These are phyloP conservation scores for Drosophila algonquin DNA, from an alignment of 2,888 invertebrate species.

Conservation along the genomic window DNA sequence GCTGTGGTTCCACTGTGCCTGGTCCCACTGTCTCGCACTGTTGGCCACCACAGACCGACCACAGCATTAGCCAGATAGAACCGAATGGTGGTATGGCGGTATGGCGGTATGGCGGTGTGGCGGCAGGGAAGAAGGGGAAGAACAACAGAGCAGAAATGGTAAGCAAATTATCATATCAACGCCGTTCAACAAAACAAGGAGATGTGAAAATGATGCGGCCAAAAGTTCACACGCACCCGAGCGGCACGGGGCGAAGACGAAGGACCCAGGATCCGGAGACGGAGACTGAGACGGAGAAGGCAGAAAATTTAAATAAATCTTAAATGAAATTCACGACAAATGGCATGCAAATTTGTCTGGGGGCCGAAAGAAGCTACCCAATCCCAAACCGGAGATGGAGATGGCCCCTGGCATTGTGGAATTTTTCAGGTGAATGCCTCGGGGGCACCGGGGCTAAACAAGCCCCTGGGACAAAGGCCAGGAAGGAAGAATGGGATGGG, in stretches of 20 bases:
- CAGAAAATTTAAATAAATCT: slow-evolving; percentile 72
- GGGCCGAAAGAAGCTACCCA: slow-evolving; percentile 6
- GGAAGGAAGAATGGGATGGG: slow-evolving; percentile 18
- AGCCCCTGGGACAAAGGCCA: slow-evolving; percentile 36
- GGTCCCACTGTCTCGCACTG: slow-evolving; percentile 5
- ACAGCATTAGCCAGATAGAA: slow-evolving; percentile 34
- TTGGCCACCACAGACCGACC: slow-evolving; percentile 42
- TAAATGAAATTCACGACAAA: slow-evolving; percentile 72
- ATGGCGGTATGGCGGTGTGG: no score
- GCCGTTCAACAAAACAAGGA: slow-evolving; percentile 52
- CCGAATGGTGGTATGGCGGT: no score
- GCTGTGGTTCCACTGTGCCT: slow-evolving; percentile 6
- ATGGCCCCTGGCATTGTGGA: slow-evolving; percentile 59
- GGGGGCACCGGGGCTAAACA: slow-evolving; percentile 45
- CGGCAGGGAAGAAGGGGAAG: no score
- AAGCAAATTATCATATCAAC: slow-evolving; percentile 71
- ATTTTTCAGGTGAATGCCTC: slow-evolving; percentile 70
- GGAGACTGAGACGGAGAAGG: background rate
- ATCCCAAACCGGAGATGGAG: slow-evolving; percentile 32
- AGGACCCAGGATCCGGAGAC: background rate
- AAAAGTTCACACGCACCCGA: slow-evolving; percentile 42
- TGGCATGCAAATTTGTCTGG: slow-evolving; percentile 66
- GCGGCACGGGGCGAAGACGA: background rate
- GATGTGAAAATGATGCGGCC: slow-evolving; percentile 56
- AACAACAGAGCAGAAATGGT: slow-evolving; percentile 32